Evolutionary conservation across 2,113 vertebrate genomes (phyloP), one percentile per base, ranked within the genome.

Genomic region (Neoarius graeffei): DNA sequence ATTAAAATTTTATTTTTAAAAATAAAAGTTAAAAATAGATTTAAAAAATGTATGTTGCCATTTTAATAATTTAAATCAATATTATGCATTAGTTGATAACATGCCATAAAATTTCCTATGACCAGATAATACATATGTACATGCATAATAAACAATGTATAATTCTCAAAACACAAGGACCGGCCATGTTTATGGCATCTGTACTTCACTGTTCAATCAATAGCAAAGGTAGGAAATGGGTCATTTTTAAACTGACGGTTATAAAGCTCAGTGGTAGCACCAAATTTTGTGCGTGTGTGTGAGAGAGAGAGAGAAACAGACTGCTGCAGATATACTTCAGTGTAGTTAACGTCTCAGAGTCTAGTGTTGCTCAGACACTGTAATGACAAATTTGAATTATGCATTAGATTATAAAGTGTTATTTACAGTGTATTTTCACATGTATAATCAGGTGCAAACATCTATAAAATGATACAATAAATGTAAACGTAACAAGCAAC

Each of bases 341-440:
- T 85, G 67, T 74, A 30, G 15, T 59, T 15, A 50, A 81, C n/a
- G 76, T 56, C 57, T 90, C 88, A 95, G 69, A 95, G 89, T 90
- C 89, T 92, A 23, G 93, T 95, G 90, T 54, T 89, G 85, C 8
- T 83, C 82, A 88, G 86, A n/a, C 91, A 91, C 95, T 96, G 91
- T 81, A 95, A 95, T 85, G 7, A 91, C 83, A 92, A 9, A 62
- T 66, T 82, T 59, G 0, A 84, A 69, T 25, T 30, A 62, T 50
- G 54, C 27, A 87, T 81, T 86, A 71, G 35, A 59, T 48, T 48
- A 82, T 23, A 59, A 20, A 10, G 50, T 52, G 7, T 11, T 60
- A 57, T 80, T 42, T 60, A 60, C 30, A 23, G 9, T 60, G 17
- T 59, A 23, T 81, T 60, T 60, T 5, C 30, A 82, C 19, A 62